Evolutionary conservation across 2,888 invertebrate genomes (phyloP).

Genomic region (Cheilosia vulpina): DNA sequence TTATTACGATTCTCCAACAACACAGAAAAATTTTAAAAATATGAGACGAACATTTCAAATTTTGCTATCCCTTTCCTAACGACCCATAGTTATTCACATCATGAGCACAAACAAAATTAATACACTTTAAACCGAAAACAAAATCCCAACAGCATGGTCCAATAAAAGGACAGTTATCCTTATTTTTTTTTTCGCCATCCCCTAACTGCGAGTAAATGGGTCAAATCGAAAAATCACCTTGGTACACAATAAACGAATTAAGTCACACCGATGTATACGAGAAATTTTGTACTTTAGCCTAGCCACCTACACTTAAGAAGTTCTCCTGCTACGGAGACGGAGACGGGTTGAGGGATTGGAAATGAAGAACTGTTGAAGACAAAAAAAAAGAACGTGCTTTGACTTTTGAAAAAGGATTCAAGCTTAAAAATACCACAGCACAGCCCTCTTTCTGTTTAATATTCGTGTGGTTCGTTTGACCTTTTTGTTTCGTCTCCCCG

Average conservation of each 20-base stretch:
- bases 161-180: constrained; percentile 34
- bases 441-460: constrained; percentile 28
- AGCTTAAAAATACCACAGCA: constrained; percentile 60
- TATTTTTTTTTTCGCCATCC: constrained; percentile 13
- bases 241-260: constrained; percentile 72
- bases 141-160: constrained; percentile 29
- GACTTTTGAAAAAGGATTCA: constrained; percentile 53
- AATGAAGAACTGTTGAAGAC: constrained; percentile 36
- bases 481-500: constrained; percentile 27
- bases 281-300: constrained; percentile 59
- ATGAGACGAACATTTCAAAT: too few relatives aligned
- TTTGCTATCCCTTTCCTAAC: not conserved
- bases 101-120: constrained; percentile 49
- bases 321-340: not conserved
- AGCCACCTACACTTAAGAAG: constrained; percentile 46
- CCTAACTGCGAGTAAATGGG: constrained; percentile 53
- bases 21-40: too few relatives aligned
- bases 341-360: not conserved
- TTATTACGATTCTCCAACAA: too few relatives aligned
- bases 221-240: constrained; percentile 71
- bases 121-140: constrained; percentile 34
- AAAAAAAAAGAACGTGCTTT: constrained; percentile 55
- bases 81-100: constrained; percentile 24
- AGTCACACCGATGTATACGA: constrained; percentile 50
- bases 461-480: constrained; percentile 59